Evolutionary conservation across 1,140 invertebrate species (phyloP), one percentile per base, ranked within the genome.

Genomic region (Drosophila varians): DNA sequence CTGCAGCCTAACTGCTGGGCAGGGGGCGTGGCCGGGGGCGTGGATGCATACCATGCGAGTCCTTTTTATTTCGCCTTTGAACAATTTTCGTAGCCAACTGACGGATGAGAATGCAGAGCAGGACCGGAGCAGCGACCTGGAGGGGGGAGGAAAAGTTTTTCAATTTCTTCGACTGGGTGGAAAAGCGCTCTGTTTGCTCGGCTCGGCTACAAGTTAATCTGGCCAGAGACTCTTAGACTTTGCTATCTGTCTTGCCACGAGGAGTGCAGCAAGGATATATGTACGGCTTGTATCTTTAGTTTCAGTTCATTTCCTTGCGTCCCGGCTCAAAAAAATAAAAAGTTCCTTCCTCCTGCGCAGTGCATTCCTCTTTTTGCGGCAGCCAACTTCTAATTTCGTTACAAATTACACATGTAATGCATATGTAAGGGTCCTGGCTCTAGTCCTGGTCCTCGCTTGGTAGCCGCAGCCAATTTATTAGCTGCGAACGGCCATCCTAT

Each of bases 331-430:
- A 54, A 62, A 21, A 51, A 26, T 28, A 9, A 16, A 34, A 52
- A 75, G 49, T 14, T 72, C 77, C 70, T 66, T 45, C 26, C 23
- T 43, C 16, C 56, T 31, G 14, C 11, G 26, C 45, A 53, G 11
- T 62, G 31, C 46, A 45, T 51, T 70, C 31, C 48, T 28, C 60
- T 31, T 51, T 64, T 53, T 57, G 73, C 58, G 45, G 40, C 70
- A 47, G 31, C 78, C 80, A 87, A 84, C 57, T 84, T 84, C 82
- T 87, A 84, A 84, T 84, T 84, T 84, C 55, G 76, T 87, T 76
- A 87, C 82, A 84, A 87, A 84, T 84, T 84, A 84, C 80, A 84
- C 82, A 87, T 84, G 80, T 84, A 84, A 84, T 86, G 82, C 80
- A 84, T 87, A 77, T 86, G 80, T 70, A 84, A 68, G 31, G 46